These are phyloP conservation scores for Drosophila mayri DNA, from an alignment of 1,140 invertebrate genomes.

Conservation along the genomic window DNA sequence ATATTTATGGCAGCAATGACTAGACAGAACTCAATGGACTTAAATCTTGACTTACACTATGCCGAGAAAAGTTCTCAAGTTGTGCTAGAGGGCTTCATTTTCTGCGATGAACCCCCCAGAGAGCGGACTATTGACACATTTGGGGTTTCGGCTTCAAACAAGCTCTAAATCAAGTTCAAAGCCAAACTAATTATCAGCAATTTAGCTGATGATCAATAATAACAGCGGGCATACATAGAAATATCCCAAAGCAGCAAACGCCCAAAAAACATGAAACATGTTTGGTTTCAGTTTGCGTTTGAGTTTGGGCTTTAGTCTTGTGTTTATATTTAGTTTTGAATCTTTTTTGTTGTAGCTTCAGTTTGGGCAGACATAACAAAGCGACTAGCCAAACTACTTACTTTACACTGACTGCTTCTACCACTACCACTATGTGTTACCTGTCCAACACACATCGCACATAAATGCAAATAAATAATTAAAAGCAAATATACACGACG, in stretches of 20 bases:
- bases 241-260: constrained; percentile 27
- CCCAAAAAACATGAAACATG: constrained; percentile 59
- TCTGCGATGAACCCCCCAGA: constrained; percentile 10
- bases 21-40: background rate
- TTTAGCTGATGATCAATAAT: constrained; percentile 77
- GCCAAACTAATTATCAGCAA: constrained; percentile 81
- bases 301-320: background rate
- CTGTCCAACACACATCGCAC: constrained; percentile 20
- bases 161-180: constrained; percentile 82
- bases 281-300: constrained; percentile 40
- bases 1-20: background rate
- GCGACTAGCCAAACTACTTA: constrained; percentile 55
- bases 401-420: constrained; percentile 40
- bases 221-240: constrained; percentile 17
- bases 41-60: background rate
- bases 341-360: background rate
- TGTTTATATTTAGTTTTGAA: constrained; percentile 23
- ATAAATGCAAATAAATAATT: constrained; percentile 77
- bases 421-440: constrained; percentile 16
- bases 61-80: constrained; percentile 2
- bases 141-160: constrained; percentile 53
- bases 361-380: constrained; percentile 34
- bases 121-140: constrained; percentile 45
- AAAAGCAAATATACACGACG: constrained; percentile 66
- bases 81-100: constrained; percentile 3